phyloP scores from a whole-genome alignment of 2,888 invertebrate genomes.

The Drosophila borborema region DNA sequence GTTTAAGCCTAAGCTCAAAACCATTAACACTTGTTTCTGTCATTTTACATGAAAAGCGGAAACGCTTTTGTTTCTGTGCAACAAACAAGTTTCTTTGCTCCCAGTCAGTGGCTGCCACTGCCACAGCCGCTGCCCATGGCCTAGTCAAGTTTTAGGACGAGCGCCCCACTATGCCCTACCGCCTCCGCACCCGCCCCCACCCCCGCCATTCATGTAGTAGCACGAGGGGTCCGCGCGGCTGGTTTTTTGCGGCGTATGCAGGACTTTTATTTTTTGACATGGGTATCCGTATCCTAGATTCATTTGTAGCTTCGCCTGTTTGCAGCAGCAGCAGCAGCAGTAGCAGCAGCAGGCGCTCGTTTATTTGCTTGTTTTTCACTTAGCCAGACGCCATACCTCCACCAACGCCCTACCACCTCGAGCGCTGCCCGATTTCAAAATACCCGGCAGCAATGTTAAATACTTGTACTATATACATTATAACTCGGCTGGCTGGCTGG shows the following conservation, averaged over 20 bases:
- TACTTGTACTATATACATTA: constrained; percentile 65
- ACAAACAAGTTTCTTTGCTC: constrained; percentile 75
- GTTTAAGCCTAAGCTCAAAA: constrained; percentile 66
- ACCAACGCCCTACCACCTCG: neutral
- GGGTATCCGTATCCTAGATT: constrained; percentile 75
- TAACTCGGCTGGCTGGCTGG: constrained; percentile 57
- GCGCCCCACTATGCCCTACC: no score
- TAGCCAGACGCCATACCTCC: constrained; percentile 8
- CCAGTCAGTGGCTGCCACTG: constrained; percentile 23
- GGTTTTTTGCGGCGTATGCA: constrained; percentile 38
- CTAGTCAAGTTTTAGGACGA: constrained; percentile 31
- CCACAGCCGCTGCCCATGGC: constrained; percentile 56
- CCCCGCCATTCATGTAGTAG: no score
- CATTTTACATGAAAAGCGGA: constrained; percentile 80
- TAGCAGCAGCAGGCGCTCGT: constrained; percentile 46
- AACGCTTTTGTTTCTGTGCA: constrained; percentile 80
- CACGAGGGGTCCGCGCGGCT: no score
- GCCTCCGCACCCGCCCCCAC: no score
- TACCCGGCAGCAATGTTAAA: constrained; percentile 52
- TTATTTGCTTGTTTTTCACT: constrained; percentile 65
- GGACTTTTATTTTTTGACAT: constrained; percentile 70
- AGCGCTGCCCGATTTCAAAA: constrained; percentile 19
- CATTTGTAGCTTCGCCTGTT: constrained; percentile 57
- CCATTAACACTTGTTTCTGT: constrained; percentile 82
- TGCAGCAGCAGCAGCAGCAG: constrained; percentile 32